Evolutionary conservation across 1,140 invertebrate genomes (phyloP).

Genomic region (Hestina assimilis): DNA sequence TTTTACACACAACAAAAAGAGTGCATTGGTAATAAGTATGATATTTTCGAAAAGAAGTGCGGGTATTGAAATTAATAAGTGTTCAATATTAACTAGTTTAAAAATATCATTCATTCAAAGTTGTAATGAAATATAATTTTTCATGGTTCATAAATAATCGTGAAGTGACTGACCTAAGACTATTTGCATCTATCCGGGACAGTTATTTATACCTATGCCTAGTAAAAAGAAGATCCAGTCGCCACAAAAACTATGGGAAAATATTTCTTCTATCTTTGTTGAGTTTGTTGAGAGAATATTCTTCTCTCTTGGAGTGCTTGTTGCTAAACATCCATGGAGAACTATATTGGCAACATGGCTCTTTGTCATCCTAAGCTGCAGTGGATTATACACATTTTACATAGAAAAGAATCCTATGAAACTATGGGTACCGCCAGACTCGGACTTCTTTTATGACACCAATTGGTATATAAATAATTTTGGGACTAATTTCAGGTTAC

Average conservation of each 20-base stretch:
- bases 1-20: too few relatives aligned
- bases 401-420: conserved; percentile 84
- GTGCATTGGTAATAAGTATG: too few relatives aligned
- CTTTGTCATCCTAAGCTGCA: conserved; percentile 73
- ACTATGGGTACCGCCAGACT: conserved; percentile 85
- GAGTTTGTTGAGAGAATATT: conserved; percentile 67
- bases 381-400: conserved; percentile 80
- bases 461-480: conserved; percentile 86
- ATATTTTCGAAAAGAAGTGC: too few relatives aligned
- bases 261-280: conserved; percentile 60
- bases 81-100: neutral
- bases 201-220: conserved; percentile 44
- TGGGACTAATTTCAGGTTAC: conserved; percentile 80
- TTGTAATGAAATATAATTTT: conserved; percentile 3
- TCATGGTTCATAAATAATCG: neutral
- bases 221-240: conserved; percentile 50
- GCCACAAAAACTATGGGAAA: conserved; percentile 68
- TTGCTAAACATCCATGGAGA: conserved; percentile 77
- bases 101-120: neutral
- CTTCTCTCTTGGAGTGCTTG: conserved; percentile 73
- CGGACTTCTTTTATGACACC: conserved; percentile 83
- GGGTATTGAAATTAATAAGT: too few relatives aligned
- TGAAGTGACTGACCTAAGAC: conserved; percentile 1
- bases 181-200: neutral
- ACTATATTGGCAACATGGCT: conserved; percentile 77